These are phyloP conservation scores for Morpho helenor DNA, from an alignment of 2,888 invertebrate genomes.

Conservation along the genomic window DNA sequence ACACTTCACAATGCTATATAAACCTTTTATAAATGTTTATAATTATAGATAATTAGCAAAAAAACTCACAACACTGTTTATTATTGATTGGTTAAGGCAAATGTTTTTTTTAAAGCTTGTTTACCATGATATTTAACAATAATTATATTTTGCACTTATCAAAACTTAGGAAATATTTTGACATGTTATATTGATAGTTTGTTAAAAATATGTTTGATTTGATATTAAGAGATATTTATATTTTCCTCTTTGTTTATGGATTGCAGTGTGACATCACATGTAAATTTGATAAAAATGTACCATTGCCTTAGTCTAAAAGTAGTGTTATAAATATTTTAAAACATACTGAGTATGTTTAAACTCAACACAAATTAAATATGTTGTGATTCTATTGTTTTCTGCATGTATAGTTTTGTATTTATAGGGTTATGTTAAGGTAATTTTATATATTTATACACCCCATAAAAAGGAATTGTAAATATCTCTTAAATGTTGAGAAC, in stretches of 20 bases:
- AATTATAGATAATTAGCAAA: no score
- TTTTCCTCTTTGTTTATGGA: neutral
- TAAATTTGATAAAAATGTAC: neutral
- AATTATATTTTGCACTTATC: neutral
- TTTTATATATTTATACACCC: neutral
- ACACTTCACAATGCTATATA: no score
- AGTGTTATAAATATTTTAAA: no score
- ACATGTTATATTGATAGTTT: neutral
- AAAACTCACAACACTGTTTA: no score
- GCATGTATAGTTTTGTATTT: neutral
- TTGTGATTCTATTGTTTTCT: neutral
- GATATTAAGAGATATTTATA: slow-evolving; percentile 5
- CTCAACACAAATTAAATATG: neutral
- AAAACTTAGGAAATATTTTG: neutral
- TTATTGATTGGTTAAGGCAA: no score
- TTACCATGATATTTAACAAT: no score
- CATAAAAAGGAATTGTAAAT: slow-evolving; percentile 3
- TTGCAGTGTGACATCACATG: neutral
- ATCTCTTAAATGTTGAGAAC: neutral
- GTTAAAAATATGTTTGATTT: neutral
- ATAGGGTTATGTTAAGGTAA: neutral
- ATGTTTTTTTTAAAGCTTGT: no score
- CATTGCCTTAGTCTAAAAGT: no score
- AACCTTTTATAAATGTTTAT: neutral
- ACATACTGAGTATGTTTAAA: no score